Conservation (phyloP, 1,140 invertebrate genomes). For the Heliothis virescens region DNA sequence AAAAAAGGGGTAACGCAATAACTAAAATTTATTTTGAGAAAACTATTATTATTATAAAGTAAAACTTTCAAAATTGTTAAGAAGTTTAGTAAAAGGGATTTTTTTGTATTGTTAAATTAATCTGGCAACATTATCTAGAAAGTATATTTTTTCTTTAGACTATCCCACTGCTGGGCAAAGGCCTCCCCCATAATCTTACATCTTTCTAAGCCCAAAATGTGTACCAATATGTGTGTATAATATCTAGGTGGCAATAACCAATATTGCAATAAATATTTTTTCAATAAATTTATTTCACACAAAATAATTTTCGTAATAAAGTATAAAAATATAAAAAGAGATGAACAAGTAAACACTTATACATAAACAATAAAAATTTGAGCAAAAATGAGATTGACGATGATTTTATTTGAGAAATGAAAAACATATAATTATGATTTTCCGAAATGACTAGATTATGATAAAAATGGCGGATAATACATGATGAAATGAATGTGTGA, state of each 20-base stretch:
- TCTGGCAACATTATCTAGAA: too few relatives aligned
- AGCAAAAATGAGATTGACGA: constrained; percentile 6
- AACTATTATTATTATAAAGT: background rate
- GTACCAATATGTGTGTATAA: background rate
- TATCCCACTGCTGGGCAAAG: too few relatives aligned
- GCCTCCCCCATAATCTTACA: too few relatives aligned
- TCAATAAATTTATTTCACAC: constrained; percentile 30
- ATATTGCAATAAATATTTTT: background rate
- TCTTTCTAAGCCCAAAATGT: background rate
- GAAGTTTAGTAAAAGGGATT: background rate
- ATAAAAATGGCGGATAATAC: too few relatives aligned
- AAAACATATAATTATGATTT: background rate
- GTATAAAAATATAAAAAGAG: constrained; percentile 38
- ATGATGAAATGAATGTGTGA: background rate
- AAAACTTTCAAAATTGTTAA: background rate
- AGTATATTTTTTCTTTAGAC: too few relatives aligned
- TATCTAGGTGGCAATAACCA: background rate
- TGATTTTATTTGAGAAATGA: background rate
- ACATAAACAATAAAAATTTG: constrained; percentile 27
- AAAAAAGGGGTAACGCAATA: background rate
- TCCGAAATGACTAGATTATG: background rate
- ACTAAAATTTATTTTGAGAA: background rate
- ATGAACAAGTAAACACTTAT: constrained; percentile 14
- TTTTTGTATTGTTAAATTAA: too few relatives aligned
- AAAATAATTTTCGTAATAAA: constrained; percentile 30